Evolutionary conservation across 2,113 vertebrate species (phyloP), one percentile per base, ranked within the genome.

Genomic region (Ophthalmolycus amberensis): DNA sequence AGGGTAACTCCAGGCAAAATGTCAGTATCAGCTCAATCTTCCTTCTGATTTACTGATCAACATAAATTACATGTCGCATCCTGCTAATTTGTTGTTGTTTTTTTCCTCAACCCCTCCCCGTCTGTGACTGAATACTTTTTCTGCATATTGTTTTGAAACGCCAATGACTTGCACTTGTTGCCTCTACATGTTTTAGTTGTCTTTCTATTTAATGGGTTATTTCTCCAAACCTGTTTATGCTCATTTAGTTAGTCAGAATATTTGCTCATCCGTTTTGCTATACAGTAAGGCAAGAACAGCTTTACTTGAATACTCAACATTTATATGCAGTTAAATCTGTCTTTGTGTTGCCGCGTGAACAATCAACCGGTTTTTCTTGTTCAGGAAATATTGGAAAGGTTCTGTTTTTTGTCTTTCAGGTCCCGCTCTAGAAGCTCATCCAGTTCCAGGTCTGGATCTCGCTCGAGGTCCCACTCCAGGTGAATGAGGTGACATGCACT

Each of bases 1-100:
- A 98, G 98, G 98, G 98, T 98, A 97, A 99, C 98, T 90, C 95
- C 97, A 95, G 97, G 96, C 96, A 99, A 99, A 99, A 99, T 99
- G 98, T 99, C 97, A 98, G 98, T 99, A 99, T 99, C 97, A 94
- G 95, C 90, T 95, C 97, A 96, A 96, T 96, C 96, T 96, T 96
- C 95, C 96, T 95, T 94, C 92, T 91, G 83, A 63, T 94, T 94
- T 95, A 90, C 92, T 89, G 90, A 89, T 94, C 93, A 65, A 75
- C 75, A 70, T 86, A 65, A 75, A 77, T 77, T 60, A 37, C 69
- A 84, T 90, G 86, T 90, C 34, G 32, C 87, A 69, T 56, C 79
- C 27, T 89, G 58, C 52, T 79, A 50, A 67, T 80, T 77, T 87
- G 48, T 77, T 90, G 46, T 90, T 85, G 66, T 82, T 15, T 65